phyloP scores from a whole-genome alignment of 2,888 invertebrate genomes.

The Acanthosepion lycidas region DNA sequence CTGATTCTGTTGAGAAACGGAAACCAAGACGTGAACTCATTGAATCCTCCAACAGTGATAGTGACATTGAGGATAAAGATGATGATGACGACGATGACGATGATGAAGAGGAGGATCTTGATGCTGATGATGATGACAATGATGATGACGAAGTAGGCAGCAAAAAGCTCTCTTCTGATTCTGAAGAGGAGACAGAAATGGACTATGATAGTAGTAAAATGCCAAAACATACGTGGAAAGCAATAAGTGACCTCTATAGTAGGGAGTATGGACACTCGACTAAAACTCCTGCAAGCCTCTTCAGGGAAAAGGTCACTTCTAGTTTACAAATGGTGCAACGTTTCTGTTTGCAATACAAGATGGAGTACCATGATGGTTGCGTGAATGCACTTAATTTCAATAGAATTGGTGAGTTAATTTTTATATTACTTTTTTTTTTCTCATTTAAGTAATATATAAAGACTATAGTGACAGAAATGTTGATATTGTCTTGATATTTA shows the following conservation, averaged over 20 bases:
- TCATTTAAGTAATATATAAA: neutral
- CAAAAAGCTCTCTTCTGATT: constrained; percentile 48
- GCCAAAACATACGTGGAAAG: constrained; percentile 80
- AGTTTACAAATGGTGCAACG: constrained; percentile 88
- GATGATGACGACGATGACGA: constrained; percentile 51
- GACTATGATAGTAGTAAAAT: constrained; percentile 50
- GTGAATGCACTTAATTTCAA: constrained; percentile 95
- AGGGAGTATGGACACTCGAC: constrained; percentile 77
- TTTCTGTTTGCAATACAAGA: constrained; percentile 84
- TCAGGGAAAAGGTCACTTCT: constrained; percentile 84
- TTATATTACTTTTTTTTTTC: neutral
- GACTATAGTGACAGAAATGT: neutral
- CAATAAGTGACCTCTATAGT: constrained; percentile 79
- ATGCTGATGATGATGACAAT: constrained; percentile 49
- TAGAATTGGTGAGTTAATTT: constrained; percentile 77
- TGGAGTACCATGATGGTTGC: constrained; percentile 89
- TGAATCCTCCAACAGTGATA: constrained; percentile 48
- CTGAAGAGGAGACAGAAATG: constrained; percentile 53
- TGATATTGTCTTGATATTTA: neutral
- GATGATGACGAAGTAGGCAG: constrained; percentile 51
- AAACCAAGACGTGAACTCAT: constrained; percentile 40
- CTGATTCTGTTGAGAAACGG: constrained; percentile 45
- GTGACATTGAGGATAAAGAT: constrained; percentile 52
- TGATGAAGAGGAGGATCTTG: constrained; percentile 49
- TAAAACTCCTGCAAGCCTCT: constrained; percentile 77